Conservation (phyloP, 92 coral and sea anemone genomes). For the Phymanthus crucifer region DNA sequence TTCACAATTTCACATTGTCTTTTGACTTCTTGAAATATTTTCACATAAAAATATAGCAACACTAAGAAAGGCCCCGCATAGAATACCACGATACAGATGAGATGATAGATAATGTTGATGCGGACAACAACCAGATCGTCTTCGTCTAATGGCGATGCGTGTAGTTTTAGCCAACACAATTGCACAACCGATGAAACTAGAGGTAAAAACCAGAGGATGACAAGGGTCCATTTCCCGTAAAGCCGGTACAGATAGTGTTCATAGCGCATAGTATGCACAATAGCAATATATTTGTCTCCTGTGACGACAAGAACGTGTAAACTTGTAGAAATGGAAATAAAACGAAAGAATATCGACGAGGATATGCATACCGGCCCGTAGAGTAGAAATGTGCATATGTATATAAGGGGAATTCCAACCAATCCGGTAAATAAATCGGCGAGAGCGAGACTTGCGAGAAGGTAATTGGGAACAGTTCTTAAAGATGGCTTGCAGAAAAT, state of each 20-base stretch:
- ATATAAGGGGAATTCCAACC: slow-evolving; percentile 20
- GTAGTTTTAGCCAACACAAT: slow-evolving; percentile 5
- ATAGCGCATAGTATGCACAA: slow-evolving; percentile 22
- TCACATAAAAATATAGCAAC: not conserved
- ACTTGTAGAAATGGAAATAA: slow-evolving; percentile 18
- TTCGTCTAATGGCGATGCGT: slow-evolving; percentile 3
- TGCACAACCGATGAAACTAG: slow-evolving; percentile 8
- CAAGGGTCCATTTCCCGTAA: not conserved
- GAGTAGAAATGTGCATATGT: not conserved
- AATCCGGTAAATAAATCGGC: slow-evolving; percentile 42
- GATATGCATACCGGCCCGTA: slow-evolving; percentile 7
- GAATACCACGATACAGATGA: slow-evolving; percentile 7
- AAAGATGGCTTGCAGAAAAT: slow-evolving; percentile 17
- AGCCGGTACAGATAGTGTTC: slow-evolving; percentile 3
- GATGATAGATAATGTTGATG: slow-evolving; percentile 2
- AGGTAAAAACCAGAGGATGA: slow-evolving; percentile 11
- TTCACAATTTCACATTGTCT: not conserved
- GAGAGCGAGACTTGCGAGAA: slow-evolving; percentile 24
- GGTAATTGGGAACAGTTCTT: slow-evolving; percentile 32
- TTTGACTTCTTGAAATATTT: slow-evolving; percentile 16
- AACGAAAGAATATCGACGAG: slow-evolving; percentile 17
- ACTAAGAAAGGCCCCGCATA: slow-evolving; percentile 2
- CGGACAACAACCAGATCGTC: not conserved
- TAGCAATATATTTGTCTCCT: slow-evolving; percentile 18
- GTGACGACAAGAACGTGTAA: slow-evolving; percentile 17